Evolutionary conservation across 2,113 vertebrate genomes (phyloP).

Genomic region (Callaeas wilsoni): DNA sequence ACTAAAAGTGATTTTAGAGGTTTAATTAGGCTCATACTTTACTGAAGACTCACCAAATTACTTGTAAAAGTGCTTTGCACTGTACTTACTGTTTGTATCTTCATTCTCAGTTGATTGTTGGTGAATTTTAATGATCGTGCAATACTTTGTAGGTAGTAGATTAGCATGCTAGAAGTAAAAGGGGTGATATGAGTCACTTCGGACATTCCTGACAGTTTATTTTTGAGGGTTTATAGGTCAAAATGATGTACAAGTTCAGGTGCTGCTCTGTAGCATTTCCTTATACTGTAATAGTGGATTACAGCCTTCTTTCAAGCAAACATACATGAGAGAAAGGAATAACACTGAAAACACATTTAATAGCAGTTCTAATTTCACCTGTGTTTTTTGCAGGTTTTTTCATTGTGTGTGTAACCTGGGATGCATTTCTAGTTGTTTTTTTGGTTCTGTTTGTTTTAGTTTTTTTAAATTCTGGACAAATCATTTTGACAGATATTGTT

Average conservation of each 20-base stretch:
- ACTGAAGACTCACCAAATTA: not conserved
- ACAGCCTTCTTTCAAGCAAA: not conserved
- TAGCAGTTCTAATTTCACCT: not conserved
- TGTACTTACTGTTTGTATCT: slow-evolving; percentile 90
- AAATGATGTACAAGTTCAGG: not conserved
- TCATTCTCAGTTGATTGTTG: slow-evolving; percentile 92
- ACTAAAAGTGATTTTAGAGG: not conserved
- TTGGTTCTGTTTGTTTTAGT: not conserved
- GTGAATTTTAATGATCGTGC: slow-evolving; percentile 94
- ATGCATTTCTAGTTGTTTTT: not conserved
- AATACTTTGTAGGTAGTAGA: slow-evolving; percentile 97
- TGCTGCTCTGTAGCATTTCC: not conserved
- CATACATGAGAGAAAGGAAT: not conserved
- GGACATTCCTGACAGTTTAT: not conserved
- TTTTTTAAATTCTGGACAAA: not conserved
- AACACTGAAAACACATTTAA: not conserved
- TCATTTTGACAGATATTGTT: not conserved
- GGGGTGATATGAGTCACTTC: not conserved
- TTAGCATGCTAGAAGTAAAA: slow-evolving; percentile 87
- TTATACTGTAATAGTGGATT: not conserved
- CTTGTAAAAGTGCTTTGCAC: not conserved
- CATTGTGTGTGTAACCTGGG: rapidly evolving
- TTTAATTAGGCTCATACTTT: not conserved
- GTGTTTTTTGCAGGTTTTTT: not conserved
- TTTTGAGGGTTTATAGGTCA: not conserved